phyloP scores from a whole-genome alignment of 2,113 vertebrate genomes.

The Phocoena sinus region DNA sequence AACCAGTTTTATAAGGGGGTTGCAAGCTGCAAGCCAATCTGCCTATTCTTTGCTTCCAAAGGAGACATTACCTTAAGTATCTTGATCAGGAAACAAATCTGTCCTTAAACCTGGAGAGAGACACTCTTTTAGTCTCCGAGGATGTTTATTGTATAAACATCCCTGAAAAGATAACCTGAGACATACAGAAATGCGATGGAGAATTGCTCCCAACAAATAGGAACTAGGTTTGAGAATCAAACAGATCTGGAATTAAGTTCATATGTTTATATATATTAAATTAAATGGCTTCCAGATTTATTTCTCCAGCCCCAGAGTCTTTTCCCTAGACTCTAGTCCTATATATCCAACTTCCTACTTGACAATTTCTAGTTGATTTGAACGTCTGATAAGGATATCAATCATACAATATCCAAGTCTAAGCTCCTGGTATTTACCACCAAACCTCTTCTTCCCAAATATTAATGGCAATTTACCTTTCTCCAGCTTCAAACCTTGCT shows the following conservation, averaged over 20 bases:
- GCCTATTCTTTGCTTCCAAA: not conserved
- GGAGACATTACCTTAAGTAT: not conserved
- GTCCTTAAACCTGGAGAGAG: not conserved
- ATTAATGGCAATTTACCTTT: not conserved
- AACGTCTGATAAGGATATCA: not conserved
- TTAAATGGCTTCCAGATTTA: not conserved
- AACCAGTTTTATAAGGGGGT: not conserved
- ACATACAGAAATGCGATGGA: not conserved
- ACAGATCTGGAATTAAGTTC: not conserved
- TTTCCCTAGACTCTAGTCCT: not conserved
- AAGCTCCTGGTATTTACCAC: not conserved
- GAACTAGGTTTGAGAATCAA: not conserved
- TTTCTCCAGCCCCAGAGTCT: not conserved
- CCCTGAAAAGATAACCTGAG: not conserved
- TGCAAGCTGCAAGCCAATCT: not conserved
- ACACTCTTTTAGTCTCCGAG: not conserved
- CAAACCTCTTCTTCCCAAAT: not conserved
- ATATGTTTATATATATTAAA: not conserved
- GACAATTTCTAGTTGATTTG: not conserved
- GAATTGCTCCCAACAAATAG: not conserved
- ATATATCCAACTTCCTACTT: not conserved
- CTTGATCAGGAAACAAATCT: not conserved
- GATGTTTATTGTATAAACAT: not conserved
- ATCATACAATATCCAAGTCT: not conserved
- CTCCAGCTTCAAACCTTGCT: not conserved